Evolutionary conservation across 2,888 invertebrate species (phyloP), one percentile per base, ranked within the genome.

Genomic region (Lithodes maja): DNA sequence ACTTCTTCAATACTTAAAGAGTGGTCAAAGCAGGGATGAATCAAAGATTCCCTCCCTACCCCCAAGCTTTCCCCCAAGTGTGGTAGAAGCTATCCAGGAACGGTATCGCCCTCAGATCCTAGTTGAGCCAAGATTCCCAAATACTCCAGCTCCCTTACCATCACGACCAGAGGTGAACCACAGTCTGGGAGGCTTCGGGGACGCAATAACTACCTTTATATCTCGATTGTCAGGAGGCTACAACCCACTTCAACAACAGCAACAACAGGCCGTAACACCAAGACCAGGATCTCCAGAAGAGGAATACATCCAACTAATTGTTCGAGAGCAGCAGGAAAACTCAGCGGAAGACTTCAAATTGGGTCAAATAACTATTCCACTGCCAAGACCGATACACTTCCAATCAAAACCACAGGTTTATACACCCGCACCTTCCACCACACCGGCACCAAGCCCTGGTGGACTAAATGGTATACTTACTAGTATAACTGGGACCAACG

Each of bases 361-460:
- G 5, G 81, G 86, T 2, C 71, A 86, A 15, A 68, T 89, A 1
- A 80, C 80, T 15, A 91, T 88, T 3, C 86, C 91, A 15, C 78
- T 91, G 12, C 91, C 91, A 54, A 84, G 87, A 69, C 86, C 91
- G 2, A 91, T 91, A 55, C 91, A 91, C 81, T 87, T 74, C 61
- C 74, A 74, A n/a, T 33, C 81, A 9, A 12, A 52, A 33, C 79
- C 54, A 78, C 9, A 83, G 55, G 49, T 61, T 17, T 74, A 68
- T 50, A 83, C 83, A 15, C 55, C 69, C 49, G 3, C 69, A 17
- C 53, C 86, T 49, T 50, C 68, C 49, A 33, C 52, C 17, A 3
- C 78, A 9, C 61, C 53, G 61, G 33, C 5, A 15, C 52, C 85
- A 52, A 49, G 50, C 54, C n/a, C 53, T 74, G 75, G 71, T 71